Conservation (phyloP, 2,888 invertebrate species). For the Leptura quadrifasciata region DNA sequence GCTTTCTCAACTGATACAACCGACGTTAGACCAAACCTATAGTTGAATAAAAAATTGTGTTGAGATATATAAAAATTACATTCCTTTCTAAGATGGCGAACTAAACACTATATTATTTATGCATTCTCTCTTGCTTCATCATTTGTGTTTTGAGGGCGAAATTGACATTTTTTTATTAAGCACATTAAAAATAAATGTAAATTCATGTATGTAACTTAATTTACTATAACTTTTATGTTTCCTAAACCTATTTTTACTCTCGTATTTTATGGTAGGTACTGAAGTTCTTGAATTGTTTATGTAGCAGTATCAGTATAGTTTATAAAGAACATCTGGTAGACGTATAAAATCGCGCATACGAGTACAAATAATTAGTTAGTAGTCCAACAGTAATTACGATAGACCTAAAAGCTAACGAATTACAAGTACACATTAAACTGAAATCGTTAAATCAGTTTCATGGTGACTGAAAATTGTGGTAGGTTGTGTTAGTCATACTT, state of each 20-base stretch:
- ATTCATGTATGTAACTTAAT: too few species aligned
- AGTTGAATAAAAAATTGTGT: too few species aligned
- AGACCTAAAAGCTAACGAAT: slow-evolving; percentile 6
- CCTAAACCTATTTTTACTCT: background rate
- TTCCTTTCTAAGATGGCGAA: too few species aligned
- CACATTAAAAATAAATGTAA: too few species aligned
- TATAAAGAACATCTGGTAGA: slow-evolving; percentile 11
- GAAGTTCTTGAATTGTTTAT: background rate
- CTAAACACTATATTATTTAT: too few species aligned
- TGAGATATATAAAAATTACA: too few species aligned
- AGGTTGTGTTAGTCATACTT: slow-evolving; percentile 4
- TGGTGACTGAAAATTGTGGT: slow-evolving; percentile 1
- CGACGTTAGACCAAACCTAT: too few species aligned
- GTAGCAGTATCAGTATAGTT: slow-evolving; percentile 6
- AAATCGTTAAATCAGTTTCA: background rate
- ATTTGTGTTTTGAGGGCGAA: too few species aligned
- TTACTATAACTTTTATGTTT: too few species aligned
- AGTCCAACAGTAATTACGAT: background rate
- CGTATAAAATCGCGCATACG: background rate
- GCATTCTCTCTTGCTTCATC: too few species aligned
- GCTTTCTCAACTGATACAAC: too few species aligned
- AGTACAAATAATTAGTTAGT: background rate
- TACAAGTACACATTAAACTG: slow-evolving; percentile 3
- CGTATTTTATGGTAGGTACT: background rate
- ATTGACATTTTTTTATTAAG: too few species aligned